Evolutionary conservation across 2,113 vertebrate genomes (phyloP).

Genomic region (Naja naja): DNA sequence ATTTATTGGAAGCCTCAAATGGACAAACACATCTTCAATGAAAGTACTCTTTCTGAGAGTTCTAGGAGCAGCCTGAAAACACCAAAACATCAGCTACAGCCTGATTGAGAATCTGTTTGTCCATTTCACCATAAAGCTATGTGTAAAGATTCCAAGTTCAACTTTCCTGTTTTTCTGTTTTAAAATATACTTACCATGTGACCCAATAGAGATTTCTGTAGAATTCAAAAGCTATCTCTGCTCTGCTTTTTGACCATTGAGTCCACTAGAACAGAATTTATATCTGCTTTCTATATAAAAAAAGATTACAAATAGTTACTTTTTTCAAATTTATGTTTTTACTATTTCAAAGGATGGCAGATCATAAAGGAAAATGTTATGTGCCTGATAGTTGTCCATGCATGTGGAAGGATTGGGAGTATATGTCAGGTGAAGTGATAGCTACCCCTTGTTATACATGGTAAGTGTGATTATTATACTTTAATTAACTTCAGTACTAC

Average conservation of each 20-base stretch:
- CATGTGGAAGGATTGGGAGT: slow-evolving; percentile 93
- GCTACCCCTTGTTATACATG: slow-evolving; percentile 92
- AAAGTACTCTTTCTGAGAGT: not conserved
- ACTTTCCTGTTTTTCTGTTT: not conserved
- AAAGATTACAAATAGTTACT: not conserved
- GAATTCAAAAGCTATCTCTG: not conserved
- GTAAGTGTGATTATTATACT: slow-evolving; percentile 65
- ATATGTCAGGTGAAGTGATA: slow-evolving; percentile 91
- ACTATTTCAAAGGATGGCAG: slow-evolving; percentile 80
- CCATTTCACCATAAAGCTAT: not conserved
- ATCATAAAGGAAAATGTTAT: slow-evolving; percentile 91
- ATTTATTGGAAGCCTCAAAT: not conserved
- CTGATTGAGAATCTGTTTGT: not conserved
- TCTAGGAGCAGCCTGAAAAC: not conserved
- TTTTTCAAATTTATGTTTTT: slow-evolving; percentile 21
- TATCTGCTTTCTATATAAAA: not conserved
- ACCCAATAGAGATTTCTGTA: not conserved
- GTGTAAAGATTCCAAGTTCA: not conserved
- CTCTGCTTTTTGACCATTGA: not conserved
- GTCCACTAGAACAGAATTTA: not conserved
- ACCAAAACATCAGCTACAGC: not conserved
- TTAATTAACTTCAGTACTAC: not conserved
- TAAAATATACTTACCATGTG: not conserved
- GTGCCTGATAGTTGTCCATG: slow-evolving; percentile 95
- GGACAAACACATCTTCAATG: not conserved